Base-by-base conservation (phyloP, 2,888 invertebrate genomes). In the Cecidostiba fungosa region DNA sequence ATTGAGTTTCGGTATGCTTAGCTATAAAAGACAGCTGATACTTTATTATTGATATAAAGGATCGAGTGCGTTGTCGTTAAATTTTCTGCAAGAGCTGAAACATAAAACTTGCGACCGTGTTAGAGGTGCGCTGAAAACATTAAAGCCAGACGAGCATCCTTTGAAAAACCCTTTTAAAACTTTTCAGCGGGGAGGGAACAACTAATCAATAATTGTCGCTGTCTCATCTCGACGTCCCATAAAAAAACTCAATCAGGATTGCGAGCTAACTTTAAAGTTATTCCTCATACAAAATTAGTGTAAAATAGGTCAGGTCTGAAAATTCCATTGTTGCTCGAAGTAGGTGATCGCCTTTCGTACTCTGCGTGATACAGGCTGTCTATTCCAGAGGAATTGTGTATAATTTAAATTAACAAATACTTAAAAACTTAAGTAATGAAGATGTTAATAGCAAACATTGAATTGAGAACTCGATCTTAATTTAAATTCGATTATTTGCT, bases 101-200 rank as follows among this genome's bases (percentile, higher is more conserved):
- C 10, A 32, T 54, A 76, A 76, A 76, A 76, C 43, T 76, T 74
- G 74, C 23, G 16, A 74, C 74, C 32, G 47, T 29, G 74, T 29
- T 29, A 50, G 23, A 29, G 29, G 50, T 29, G 43, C 73, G 3
- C 12, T 14, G 12, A 16, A n/a, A 72, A 39, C 23, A 72, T 72
- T 72, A 39, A 39, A 39, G 72, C n/a, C 36, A n/a, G 10, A 23
- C 23, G 12, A 54, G 32, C 54, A 54, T 76, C 76, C 76, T 26
- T 76, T 32, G 76, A 76, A 76, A 76, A 76, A 54, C 32, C 76
- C 54, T 76, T 76, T 76, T 54, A 76, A 76, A 76, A 76, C 76
- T 76, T 76, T 47, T 54, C 23, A 29, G 19, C 32, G 19, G 1
- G 3, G n/a, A 19, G 5, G 32, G 29, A n/a, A 47, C 76, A 32